These are phyloP conservation scores for Calcarius lapponicus DNA, from an alignment of 2,797 vertebrate species.

Conservation along the genomic window DNA sequence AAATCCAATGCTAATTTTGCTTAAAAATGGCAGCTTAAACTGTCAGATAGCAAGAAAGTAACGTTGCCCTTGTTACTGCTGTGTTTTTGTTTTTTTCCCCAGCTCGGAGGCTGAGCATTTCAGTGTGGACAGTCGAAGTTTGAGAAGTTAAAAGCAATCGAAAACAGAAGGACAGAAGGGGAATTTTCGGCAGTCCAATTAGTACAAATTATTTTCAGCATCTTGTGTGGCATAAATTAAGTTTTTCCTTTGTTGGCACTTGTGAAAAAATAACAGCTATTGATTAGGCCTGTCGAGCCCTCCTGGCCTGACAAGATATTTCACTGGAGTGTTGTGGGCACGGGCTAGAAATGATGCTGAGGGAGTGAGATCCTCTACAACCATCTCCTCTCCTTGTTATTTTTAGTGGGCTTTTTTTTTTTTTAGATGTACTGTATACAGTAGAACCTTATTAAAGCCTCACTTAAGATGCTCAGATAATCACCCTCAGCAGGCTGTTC, in stretches of 20 bases:
- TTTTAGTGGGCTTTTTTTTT: constrained; percentile 54
- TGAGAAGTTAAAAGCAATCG: not conserved
- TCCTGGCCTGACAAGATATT: constrained; percentile 58
- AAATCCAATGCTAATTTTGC: constrained; percentile 35
- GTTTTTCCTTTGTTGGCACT: constrained; percentile 72
- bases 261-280: constrained; percentile 79
- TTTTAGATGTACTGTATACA: constrained; percentile 58
- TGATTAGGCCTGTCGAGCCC: constrained; percentile 74
- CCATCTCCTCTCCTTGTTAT: constrained; percentile 65
- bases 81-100: constrained; percentile 42
- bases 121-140: constrained; percentile 42
- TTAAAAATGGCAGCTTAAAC: constrained; percentile 28
- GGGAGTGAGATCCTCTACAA: constrained; percentile 64
- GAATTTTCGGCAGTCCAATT: constrained; percentile 41
- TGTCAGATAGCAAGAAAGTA: constrained; percentile 47
- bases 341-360: constrained; percentile 45
- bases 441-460: constrained; percentile 63
- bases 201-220: constrained; percentile 56
- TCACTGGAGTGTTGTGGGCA: constrained; percentile 52
- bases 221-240: constrained; percentile 52
- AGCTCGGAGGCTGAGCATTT: constrained; percentile 40
- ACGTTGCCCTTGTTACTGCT: constrained; percentile 43
- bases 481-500: constrained; percentile 37
- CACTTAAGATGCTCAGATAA: constrained; percentile 34
- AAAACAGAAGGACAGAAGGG: constrained; percentile 52